A percentile compares a stretch with the other conserved stretches of the same genome.
Conservation (phyloP, 2,888 invertebrate species). For the Hemicrepidius hirtus region DNA sequence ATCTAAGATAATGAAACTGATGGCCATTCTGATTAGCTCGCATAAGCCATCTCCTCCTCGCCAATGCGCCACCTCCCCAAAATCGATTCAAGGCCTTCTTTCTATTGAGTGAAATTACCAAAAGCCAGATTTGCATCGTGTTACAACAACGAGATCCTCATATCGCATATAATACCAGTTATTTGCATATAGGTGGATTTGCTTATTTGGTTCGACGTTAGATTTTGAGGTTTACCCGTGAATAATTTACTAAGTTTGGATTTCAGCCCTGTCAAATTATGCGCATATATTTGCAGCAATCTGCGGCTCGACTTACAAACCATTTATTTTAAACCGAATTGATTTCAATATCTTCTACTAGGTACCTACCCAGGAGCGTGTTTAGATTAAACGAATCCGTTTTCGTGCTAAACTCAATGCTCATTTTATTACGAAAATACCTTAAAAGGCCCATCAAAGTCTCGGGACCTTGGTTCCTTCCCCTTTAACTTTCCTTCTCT, state of each 20-base stretch:
- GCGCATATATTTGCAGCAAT: conserved; percentile 54
- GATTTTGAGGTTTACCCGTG: conserved; percentile 49
- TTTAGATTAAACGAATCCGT: conserved; percentile 33
- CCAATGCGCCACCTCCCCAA: background rate
- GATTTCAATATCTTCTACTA: conserved; percentile 49
- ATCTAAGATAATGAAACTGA: conserved; percentile 34
- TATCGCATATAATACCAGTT: conserved; percentile 20
- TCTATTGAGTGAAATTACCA: background rate
- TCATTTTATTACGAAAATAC: conserved; percentile 19
- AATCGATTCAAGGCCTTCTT: background rate
- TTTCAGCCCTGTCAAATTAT: conserved; percentile 52
- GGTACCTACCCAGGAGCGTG: conserved; percentile 32
- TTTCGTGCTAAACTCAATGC: conserved; percentile 26
- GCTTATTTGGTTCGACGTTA: conserved; percentile 50
- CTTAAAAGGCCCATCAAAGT: conserved; percentile 23
- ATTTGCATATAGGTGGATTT: conserved; percentile 49
- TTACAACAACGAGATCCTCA: background rate
- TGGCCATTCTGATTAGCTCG: conserved; percentile 15
- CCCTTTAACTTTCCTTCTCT: too few relatives aligned
- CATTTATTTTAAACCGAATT: conserved; percentile 52
- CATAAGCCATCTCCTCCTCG: background rate
- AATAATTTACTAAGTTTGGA: conserved; percentile 54
- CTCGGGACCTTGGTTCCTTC: background rate
- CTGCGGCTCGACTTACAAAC: conserved; percentile 51
- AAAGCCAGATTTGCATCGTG: conserved; percentile 4